phyloP scores from a whole-genome alignment of 2,797 vertebrate species.

The Gallinago solitaria region DNA sequence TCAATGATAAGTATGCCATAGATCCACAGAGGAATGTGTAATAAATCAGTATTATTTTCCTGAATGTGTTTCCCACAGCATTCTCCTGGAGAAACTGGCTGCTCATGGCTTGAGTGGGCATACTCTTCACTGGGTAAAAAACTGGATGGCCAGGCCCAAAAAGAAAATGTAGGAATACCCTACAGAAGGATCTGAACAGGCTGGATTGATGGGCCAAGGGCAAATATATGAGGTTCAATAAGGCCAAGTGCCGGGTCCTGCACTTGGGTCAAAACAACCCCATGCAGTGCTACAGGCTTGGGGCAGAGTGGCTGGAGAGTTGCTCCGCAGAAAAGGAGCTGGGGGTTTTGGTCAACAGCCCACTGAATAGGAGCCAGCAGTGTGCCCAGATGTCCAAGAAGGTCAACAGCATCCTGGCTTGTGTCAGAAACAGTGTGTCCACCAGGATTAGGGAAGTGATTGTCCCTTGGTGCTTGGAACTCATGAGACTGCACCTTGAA shows the following conservation, averaged over 20 bases:
- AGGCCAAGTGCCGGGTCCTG: rapidly evolving
- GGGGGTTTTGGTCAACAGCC: rapidly evolving
- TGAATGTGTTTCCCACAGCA: neutral
- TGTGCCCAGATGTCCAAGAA: no score
- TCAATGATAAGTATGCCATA: neutral
- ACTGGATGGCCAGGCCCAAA: rapidly evolving
- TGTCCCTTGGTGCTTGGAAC: rapidly evolving
- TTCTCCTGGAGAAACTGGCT: neutral
- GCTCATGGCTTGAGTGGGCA: rapidly evolving
- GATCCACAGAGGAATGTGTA: neutral
- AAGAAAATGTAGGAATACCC: neutral
- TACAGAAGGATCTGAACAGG: neutral
- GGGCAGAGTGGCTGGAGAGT: neutral
- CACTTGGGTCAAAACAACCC: neutral
- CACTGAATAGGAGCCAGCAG: neutral
- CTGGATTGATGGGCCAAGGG: rapidly evolving
- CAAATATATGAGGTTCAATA: neutral
- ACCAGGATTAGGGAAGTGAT: neutral
- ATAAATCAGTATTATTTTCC: neutral
- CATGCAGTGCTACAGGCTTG: rapidly evolving
- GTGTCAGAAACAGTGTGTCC: neutral
- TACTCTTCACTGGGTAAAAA: neutral
- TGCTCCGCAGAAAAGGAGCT: rapidly evolving
- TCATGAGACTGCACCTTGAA: neutral
- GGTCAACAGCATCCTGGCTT: neutral